These are phyloP conservation scores for Eretmochelys imbricata DNA, from an alignment of 2,113 vertebrate genomes.

Conservation along the genomic window DNA sequence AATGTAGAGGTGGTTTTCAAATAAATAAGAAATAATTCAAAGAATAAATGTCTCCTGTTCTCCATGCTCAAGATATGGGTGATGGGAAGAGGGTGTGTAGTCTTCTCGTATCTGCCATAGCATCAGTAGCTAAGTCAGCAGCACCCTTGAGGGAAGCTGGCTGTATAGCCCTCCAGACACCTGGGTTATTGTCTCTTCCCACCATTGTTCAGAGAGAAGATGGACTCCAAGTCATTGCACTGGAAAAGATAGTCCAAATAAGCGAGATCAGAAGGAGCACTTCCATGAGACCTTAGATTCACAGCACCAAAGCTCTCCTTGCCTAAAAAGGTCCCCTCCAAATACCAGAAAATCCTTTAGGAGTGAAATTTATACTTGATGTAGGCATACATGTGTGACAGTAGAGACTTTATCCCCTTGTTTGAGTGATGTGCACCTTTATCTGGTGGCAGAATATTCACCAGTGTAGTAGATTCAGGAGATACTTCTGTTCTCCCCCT, in stretches of 20 bases:
- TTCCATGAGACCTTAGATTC: neutral
- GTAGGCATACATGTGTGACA: neutral
- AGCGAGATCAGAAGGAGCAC: neutral
- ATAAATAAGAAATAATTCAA: neutral
- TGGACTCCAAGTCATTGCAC: neutral
- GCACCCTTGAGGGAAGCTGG: neutral
- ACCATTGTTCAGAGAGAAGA: neutral
- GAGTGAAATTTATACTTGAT: neutral
- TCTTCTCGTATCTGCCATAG: neutral
- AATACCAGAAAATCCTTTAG: neutral
- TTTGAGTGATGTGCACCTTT: neutral
- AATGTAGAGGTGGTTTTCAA: neutral
- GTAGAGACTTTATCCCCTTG: neutral
- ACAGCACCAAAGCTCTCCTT: neutral
- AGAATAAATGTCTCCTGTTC: neutral
- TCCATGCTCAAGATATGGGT: neutral
- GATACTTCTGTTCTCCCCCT: neutral
- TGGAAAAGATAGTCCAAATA: neutral
- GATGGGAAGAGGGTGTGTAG: neutral
- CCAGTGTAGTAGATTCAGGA: neutral
- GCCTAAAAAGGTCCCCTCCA: neutral
- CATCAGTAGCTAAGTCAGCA: neutral
- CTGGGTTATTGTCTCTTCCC: neutral
- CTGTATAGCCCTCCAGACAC: neutral
- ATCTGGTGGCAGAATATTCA: neutral